Evolutionary conservation across 1,140 invertebrate species (phyloP).

Genomic region (Pararge aegeria): DNA sequence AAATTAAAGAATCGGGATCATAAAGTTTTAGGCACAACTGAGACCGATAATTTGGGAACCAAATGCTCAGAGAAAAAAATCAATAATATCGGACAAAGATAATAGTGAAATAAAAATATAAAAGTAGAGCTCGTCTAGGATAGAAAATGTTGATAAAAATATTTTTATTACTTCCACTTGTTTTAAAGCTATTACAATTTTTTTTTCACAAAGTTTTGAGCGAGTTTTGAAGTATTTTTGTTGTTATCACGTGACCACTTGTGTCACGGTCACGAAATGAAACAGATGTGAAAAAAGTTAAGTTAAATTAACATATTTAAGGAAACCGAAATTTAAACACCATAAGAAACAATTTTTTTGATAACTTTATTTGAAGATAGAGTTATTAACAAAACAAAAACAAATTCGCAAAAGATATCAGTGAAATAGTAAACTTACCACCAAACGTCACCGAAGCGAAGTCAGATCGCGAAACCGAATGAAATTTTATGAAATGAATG

Average conservation of each 20-base stretch:
- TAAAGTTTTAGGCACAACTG: no score
- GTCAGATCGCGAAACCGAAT: background rate
- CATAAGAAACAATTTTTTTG: background rate
- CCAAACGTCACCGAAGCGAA: background rate
- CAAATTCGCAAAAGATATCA: background rate
- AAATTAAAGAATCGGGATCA: no score
- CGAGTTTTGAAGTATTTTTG: slow-evolving; percentile 27
- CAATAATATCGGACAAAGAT: no score
- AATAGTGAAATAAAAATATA: no score
- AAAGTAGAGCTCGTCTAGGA: no score
- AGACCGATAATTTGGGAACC: no score
- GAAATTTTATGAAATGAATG: background rate
- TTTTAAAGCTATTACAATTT: no score
- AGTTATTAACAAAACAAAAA: no score
- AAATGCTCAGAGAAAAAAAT: no score
- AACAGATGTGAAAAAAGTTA: slow-evolving; percentile 38
- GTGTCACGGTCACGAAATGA: slow-evolving; percentile 40
- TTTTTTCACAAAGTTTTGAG: no score
- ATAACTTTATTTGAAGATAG: background rate
- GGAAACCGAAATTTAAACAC: background rate
- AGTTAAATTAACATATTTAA: background rate
- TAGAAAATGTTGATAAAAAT: no score
- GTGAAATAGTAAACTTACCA: slow-evolving; percentile 10
- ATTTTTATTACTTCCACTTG: no score
- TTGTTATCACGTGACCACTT: slow-evolving; percentile 49